Percentiles rank a stretch among this genome's conserved stretches.
These are phyloP conservation scores for Sebastes cheni DNA, from an alignment of 2,797 vertebrate genomes.

Conservation along the genomic window DNA sequence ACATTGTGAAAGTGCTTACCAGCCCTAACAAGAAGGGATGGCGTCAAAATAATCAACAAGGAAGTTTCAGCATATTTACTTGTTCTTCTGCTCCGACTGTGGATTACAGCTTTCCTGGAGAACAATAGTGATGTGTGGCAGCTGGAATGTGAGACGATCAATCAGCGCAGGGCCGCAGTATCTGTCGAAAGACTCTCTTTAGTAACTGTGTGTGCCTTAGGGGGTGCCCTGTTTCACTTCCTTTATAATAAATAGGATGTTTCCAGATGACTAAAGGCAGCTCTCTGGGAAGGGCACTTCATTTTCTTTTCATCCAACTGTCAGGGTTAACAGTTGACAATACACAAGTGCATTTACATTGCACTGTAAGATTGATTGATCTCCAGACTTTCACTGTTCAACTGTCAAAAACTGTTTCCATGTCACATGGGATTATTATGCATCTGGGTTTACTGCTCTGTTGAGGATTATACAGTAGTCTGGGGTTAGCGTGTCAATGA, in stretches of 20 bases:
- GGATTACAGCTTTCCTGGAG: neutral
- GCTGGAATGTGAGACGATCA: constrained; percentile 19
- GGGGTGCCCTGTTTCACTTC: neutral
- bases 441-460: neutral
- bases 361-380: neutral
- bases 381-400: neutral
- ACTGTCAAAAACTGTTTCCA: neutral
- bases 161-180: neutral
- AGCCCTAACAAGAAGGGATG: constrained; percentile 37
- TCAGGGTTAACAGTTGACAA: neutral
- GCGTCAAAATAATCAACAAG: neutral
- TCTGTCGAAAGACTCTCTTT: constrained; percentile 3
- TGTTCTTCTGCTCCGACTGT: neutral
- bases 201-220: neutral
- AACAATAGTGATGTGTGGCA: neutral
- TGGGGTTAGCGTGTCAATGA: constrained; percentile 5
- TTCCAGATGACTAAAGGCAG: constrained; percentile 12
- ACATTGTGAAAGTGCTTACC: constrained; percentile 34
- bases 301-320: neutral
- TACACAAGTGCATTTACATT: neutral
- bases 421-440: neutral
- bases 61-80: neutral
- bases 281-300: neutral
- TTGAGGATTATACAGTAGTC: neutral
- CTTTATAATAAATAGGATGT: neutral